Evolutionary conservation across 2,113 vertebrate species (phyloP).

Genomic region (Xyrauchen texanus): DNA sequence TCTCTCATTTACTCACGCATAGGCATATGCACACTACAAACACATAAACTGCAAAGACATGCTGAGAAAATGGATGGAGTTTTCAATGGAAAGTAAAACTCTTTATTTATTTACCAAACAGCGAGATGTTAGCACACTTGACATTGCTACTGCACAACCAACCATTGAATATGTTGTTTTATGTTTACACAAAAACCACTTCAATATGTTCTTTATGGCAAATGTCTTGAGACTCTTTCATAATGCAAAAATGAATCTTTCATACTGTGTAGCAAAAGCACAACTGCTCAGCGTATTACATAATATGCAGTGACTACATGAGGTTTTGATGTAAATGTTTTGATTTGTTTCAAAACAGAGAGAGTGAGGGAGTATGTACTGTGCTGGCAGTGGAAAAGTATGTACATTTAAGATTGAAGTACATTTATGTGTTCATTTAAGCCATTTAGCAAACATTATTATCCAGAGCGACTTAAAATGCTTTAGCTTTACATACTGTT

Average conservation of each 20-base stretch:
- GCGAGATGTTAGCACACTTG: constrained; percentile 11
- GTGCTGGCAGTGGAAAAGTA: not conserved
- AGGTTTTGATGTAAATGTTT: not conserved
- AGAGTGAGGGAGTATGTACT: not conserved
- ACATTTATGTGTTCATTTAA: not conserved
- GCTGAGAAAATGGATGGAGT: not conserved
- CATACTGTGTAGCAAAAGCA: not conserved
- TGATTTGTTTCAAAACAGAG: not conserved
- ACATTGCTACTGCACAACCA: constrained; percentile 17
- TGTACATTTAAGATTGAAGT: not conserved
- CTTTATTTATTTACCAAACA: constrained; percentile 42
- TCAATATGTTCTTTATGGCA: not conserved
- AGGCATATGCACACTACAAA: not conserved
- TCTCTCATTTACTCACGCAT: not conserved
- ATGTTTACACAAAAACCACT: constrained; percentile 27
- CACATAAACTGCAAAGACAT: not conserved
- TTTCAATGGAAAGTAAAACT: constrained; percentile 14
- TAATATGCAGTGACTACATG: constrained; percentile 2
- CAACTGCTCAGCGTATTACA: not conserved
- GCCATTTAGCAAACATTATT: not conserved
- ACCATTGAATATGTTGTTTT: constrained; percentile 27
- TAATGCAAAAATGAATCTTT: constrained; percentile 26
- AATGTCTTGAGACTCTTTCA: constrained; percentile 33
- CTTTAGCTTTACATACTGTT: no score
- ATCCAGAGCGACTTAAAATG: not conserved